Evolutionary conservation across 2,113 vertebrate genomes (phyloP), one percentile per base, ranked within the genome.

Genomic region (Alces alces): DNA sequence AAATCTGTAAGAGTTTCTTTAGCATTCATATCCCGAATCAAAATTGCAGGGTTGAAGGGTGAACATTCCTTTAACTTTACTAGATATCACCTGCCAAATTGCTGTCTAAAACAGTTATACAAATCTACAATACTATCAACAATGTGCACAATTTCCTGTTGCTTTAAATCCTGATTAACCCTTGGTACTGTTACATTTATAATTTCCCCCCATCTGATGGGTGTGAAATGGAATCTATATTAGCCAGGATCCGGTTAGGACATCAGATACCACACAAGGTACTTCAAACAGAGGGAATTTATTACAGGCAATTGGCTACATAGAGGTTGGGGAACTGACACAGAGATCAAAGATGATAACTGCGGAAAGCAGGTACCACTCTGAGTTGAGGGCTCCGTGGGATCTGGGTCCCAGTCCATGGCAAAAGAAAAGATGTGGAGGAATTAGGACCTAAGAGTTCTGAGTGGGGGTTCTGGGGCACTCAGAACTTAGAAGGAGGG

Each of bases 21-120:
- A 82, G 57, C 36, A 28, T 84, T 97, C 45, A 86, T 60, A 89
- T 17, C 39, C 45, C 88, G 70, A 57, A 33, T 43, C 58, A 90
- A 54, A 95, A 92, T 7, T 76, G 19, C 33, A 95, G 30, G 80
- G 12, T 14, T 57, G 78, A 66, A 88, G 84, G 13, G 13, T 78
- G 4, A 85, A 82, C 52, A 10, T 9, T 28, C 21, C 45, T 84
- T 96, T 45, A 92, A 86, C 73, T 96, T 95, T 25, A 76, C 33
- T 86, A 83, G 87, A 43, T 79, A 79, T 39, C 52, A 1, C 55
- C 66, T 86, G 58, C 80, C 86, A 94, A 78, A 76, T 47, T 88
- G 55, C 70, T 92, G 79, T 93, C 66, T 86, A 91, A 97, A 78
- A 78, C 93, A 58, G 14, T 83, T 83, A 19, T 89, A n/a, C 89